These are phyloP conservation scores for Darevskia nairensis DNA, from an alignment of 2,797 vertebrate genomes.

Conservation along the genomic window DNA sequence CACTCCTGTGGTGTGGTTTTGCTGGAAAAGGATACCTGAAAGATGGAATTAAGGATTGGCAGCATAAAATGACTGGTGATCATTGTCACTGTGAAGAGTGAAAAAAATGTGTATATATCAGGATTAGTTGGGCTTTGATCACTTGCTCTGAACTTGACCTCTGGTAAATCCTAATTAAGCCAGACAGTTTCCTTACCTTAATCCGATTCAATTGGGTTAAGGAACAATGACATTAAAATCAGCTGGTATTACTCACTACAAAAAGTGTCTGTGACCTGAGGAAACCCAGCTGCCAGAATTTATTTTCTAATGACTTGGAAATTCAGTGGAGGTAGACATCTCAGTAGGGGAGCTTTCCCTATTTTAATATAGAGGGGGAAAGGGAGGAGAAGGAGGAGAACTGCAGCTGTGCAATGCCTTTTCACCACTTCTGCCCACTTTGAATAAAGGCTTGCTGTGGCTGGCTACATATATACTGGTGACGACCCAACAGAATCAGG, in stretches of 20 bases:
- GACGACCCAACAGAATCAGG: not conserved
- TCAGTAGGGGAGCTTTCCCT: conserved; percentile 11
- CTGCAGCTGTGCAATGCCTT: not conserved
- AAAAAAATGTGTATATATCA: not conserved
- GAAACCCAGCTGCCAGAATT: conserved; percentile 28
- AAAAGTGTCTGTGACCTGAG: conserved; percentile 37
- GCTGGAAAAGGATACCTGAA: not conserved
- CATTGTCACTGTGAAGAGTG: no score
- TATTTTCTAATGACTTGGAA: conserved; percentile 45
- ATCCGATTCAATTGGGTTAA: conserved; percentile 10
- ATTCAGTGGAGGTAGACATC: conserved; percentile 30
- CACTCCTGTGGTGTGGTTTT: not conserved
- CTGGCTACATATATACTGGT: not conserved
- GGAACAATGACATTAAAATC: not conserved
- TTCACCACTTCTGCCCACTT: not conserved
- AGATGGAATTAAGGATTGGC: not conserved
- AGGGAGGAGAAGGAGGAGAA: not conserved
- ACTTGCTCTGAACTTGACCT: conserved; percentile 18
- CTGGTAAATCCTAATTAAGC: conserved; percentile 25
- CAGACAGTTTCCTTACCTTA: conserved; percentile 26
- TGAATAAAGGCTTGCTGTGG: not conserved
- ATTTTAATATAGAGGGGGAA: not conserved
- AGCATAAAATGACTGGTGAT: not conserved
- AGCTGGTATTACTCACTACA: not conserved
- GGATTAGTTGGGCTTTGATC: not conserved